A percentile compares a stretch with the other conserved stretches of the same genome.
These are phyloP conservation scores for Hyppa rectilinea DNA, from an alignment of 2,888 invertebrate genomes.

Conservation along the genomic window DNA sequence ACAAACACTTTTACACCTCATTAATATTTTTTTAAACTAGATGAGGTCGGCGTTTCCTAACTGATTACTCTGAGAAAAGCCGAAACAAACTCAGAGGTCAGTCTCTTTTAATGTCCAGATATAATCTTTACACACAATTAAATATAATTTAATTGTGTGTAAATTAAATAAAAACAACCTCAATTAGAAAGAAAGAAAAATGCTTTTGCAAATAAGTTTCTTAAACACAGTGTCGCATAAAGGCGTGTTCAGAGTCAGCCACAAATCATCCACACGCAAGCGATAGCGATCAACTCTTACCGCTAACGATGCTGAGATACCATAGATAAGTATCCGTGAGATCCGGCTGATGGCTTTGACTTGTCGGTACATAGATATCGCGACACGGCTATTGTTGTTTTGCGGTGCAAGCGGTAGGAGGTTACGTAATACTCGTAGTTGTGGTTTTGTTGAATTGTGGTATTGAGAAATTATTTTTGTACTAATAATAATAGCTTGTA, in stretches of 20 bases:
- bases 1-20: no score
- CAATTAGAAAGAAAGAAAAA: no score
- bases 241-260: conserved; percentile 55
- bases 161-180: conserved; percentile 4
- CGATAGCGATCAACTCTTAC: conserved; percentile 66
- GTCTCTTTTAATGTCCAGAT: no score
- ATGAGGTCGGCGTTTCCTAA: no score
- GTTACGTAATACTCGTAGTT: conserved; percentile 2
- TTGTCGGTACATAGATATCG: conserved; percentile 57
- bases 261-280: conserved; percentile 70
- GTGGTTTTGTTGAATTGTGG: not conserved
- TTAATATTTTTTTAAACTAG: no score
- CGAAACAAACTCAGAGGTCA: no score
- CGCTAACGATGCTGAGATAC: conserved; percentile 69
- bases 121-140: not conserved
- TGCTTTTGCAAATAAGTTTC: no score
- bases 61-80: no score
- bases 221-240: conserved; percentile 43
- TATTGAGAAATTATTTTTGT: conserved; percentile 11
- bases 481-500: no score
- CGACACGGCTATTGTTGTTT: conserved; percentile 56
- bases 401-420: conserved; percentile 41
- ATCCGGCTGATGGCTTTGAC: conserved; percentile 60
- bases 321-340: conserved; percentile 64
- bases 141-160: no score